A percentile compares a stretch with the other conserved stretches of the same genome.
Evolutionary conservation across 2,797 vertebrate genomes (phyloP).

Genomic region (Melanotaenia maccullochi): DNA sequence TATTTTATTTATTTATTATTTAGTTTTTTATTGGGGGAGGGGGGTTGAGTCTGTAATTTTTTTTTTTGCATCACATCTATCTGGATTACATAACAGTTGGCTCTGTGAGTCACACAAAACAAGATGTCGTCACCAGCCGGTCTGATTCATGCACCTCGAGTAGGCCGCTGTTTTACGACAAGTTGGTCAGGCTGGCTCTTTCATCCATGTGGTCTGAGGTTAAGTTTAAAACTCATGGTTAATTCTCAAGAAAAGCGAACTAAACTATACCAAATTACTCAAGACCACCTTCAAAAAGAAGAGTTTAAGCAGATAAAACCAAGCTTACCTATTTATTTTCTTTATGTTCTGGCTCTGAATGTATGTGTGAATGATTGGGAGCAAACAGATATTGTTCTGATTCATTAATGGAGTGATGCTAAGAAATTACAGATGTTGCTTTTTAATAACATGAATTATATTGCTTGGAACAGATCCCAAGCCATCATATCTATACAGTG

Average conservation of each 20-base stretch:
- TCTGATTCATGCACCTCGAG: constrained; percentile 59
- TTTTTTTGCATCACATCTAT: constrained; percentile 74
- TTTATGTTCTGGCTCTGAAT: constrained; percentile 61
- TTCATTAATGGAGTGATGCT: constrained; percentile 50
- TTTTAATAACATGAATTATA: constrained; percentile 46
- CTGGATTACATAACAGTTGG: constrained; percentile 78
- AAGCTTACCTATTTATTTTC: constrained; percentile 49
- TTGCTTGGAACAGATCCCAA: constrained; percentile 29
- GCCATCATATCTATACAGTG: constrained; percentile 35
- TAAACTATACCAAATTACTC: constrained; percentile 27
- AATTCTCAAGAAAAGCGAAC: not conserved
- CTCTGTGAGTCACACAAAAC: constrained; percentile 64
- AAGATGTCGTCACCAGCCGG: constrained; percentile 56
- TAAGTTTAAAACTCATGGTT: not conserved
- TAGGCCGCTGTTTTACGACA: constrained; percentile 27
- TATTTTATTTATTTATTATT: no score
- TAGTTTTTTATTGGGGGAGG: no score
- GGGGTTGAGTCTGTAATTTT: constrained; percentile 39
- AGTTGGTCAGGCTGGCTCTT: constrained; percentile 23
- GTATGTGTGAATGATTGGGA: constrained; percentile 31
- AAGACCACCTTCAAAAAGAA: constrained; percentile 24
- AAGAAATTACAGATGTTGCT: constrained; percentile 61
- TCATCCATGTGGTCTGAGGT: not conserved
- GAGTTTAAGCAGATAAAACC: constrained; percentile 24
- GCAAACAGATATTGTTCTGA: constrained; percentile 41